Conservation (phyloP, 2,888 invertebrate genomes). For the Mesorhabditis belari region DNA sequence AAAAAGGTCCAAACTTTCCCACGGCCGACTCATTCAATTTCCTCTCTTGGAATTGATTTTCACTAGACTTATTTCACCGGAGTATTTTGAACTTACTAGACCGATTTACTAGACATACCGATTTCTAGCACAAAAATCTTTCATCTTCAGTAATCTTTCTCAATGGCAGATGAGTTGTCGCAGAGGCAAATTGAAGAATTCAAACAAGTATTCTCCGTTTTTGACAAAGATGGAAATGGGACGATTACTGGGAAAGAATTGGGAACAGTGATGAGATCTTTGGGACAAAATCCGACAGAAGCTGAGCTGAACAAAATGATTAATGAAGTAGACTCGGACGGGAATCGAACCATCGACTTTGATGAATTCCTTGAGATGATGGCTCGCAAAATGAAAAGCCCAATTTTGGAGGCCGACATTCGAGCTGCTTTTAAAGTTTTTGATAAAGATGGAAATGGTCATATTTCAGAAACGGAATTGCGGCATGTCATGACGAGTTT, state of each 20-base stretch:
- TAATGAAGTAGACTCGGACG: constrained; percentile 95
- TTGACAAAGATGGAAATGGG: constrained; percentile 99
- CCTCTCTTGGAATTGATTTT: too few relatives aligned
- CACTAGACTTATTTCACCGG: too few relatives aligned
- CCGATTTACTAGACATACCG: too few relatives aligned
- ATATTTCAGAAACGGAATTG: constrained; percentile 93
- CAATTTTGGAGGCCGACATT: constrained; percentile 95
- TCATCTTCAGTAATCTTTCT: background rate
- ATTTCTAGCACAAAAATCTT: too few relatives aligned
- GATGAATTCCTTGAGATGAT: constrained; percentile 99
- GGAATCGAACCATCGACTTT: constrained; percentile 99
- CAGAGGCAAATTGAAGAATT: constrained; percentile 98
- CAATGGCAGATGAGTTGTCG: constrained; percentile 68
- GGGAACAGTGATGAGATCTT: constrained; percentile 80
- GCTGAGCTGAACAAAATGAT: constrained; percentile 99
- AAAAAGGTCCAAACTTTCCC: too few relatives aligned
- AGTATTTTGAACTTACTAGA: too few relatives aligned
- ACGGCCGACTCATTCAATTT: too few relatives aligned
- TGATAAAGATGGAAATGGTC: constrained; percentile 98
- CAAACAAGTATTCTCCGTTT: constrained; percentile 99
- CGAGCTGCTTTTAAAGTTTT: constrained; percentile 87
- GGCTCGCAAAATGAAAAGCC: constrained; percentile 99
- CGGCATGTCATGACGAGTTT: constrained; percentile 99
- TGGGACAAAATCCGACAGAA: constrained; percentile 98
- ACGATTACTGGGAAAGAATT: constrained; percentile 93